phyloP scores from a whole-genome alignment of 2,888 invertebrate species.

The Aromia moschata region DNA sequence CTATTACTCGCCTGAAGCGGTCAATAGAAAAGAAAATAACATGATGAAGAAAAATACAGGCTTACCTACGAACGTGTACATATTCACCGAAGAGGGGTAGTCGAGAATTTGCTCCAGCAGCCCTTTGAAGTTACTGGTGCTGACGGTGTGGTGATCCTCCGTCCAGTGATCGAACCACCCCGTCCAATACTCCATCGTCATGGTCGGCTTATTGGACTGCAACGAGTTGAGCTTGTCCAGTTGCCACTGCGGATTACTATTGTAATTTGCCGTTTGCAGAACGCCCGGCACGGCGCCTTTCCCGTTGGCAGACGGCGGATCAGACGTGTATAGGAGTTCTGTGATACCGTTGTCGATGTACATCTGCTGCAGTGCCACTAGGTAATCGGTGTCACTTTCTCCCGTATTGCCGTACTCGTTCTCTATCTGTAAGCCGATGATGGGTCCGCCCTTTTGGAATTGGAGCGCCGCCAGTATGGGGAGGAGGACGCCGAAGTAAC shows the following conservation, averaged over 20 bases:
- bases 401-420: constrained; percentile 88
- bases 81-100: constrained; percentile 51
- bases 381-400: constrained; percentile 59
- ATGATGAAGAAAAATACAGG: too few species aligned
- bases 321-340: constrained; percentile 66
- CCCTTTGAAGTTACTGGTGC: constrained; percentile 39
- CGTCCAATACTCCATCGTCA: constrained; percentile 70
- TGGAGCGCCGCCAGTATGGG: constrained; percentile 64
- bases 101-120: constrained; percentile 46
- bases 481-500: constrained; percentile 65
- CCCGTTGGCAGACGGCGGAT: constrained; percentile 50
- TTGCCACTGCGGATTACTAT: constrained; percentile 59
- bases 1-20: too few species aligned
- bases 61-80: constrained; percentile 7
- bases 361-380: constrained; percentile 59
- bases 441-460: constrained; percentile 81
- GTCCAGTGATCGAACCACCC: constrained; percentile 70
- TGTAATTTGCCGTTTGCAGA: constrained; percentile 67
- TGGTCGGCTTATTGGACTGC: constrained; percentile 64
- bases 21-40: too few species aligned
- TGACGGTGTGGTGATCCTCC: constrained; percentile 52
- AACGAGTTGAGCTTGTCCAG: constrained; percentile 59
- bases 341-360: constrained; percentile 57
- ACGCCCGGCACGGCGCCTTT: constrained; percentile 60
- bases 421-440: constrained; percentile 89